A percentile compares a stretch with the other conserved stretches of the same genome.
Evolutionary conservation across 2,797 vertebrate species (phyloP).

Genomic region (Labeo calbasu): DNA sequence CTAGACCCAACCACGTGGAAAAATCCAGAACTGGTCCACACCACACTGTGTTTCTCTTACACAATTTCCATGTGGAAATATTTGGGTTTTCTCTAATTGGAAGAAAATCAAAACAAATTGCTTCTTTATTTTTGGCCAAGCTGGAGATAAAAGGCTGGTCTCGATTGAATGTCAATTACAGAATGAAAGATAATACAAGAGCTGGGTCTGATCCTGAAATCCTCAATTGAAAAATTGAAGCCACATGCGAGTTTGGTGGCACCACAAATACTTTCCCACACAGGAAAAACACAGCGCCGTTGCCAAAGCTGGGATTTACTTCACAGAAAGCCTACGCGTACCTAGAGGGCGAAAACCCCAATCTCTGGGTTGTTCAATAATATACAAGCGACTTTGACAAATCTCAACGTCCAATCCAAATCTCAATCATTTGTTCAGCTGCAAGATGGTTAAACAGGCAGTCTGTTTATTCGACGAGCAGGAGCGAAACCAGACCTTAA

Average conservation of each 20-base stretch:
- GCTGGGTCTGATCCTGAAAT: slow-evolving; percentile 67
- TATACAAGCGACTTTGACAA: slow-evolving; percentile 14
- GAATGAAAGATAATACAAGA: slow-evolving; percentile 75
- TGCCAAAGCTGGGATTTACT: slow-evolving; percentile 65
- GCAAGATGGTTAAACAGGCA: slow-evolving; percentile 61
- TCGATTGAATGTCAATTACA: slow-evolving; percentile 72
- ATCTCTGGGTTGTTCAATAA: slow-evolving; percentile 35
- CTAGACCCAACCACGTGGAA: slow-evolving; percentile 34
- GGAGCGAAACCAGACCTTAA: slow-evolving; percentile 60
- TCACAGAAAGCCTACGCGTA: slow-evolving; percentile 63
- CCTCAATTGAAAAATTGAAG: slow-evolving; percentile 75
- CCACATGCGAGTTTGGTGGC: slow-evolving; percentile 76
- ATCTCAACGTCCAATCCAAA: slow-evolving; percentile 5
- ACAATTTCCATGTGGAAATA: slow-evolving; percentile 60
- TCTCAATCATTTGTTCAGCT: slow-evolving; percentile 71
- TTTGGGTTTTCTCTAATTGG: slow-evolving; percentile 70
- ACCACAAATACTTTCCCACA: slow-evolving; percentile 79
- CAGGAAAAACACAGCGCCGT: slow-evolving; percentile 50
- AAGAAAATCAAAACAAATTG: slow-evolving; percentile 73
- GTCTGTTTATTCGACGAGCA: slow-evolving; percentile 64
- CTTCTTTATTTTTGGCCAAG: slow-evolving; percentile 69
- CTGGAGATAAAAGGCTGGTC: slow-evolving; percentile 72
- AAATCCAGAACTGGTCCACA: slow-evolving; percentile 7
- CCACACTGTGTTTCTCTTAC: slow-evolving; percentile 58
- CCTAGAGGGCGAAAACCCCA: slow-evolving; percentile 62